Evolutionary conservation across 2,888 invertebrate species (phyloP), one percentile per base, ranked within the genome.

Genomic region (Eupithecia subumbrata): DNA sequence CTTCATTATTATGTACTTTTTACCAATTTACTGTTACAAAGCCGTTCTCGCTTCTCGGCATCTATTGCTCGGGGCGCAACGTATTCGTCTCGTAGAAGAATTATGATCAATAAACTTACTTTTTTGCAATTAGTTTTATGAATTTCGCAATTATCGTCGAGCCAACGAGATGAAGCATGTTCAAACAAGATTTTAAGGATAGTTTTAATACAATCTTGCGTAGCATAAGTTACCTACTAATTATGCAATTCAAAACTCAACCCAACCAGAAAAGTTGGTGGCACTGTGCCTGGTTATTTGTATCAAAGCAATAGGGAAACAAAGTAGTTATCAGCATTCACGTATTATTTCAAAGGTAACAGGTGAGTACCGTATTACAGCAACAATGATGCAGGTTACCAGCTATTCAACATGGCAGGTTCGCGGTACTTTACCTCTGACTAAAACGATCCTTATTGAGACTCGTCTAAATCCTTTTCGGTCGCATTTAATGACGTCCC

Each of bases 401-500:
- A 25, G 73, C 69, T 74, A 70, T 70, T 75, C 75, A 82, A 81
- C 77, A 79, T 80, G 75, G 71, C 56, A 68, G 80, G 81, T 72
- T 79, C 81, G 78, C 81, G 74, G 83, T 83, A 90, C 88, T 89
- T 90, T 89, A 88, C 90, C 84, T 84, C 82, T 85, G 84, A 85
- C 87, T 87, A 89, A 89, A 91, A 85, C 86, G 84, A 89, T 88
- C 91, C 91, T 87, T 93, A 91, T 88, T 89, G 87, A 92, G 92
- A 89, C 84, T 83, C 85, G 86, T 85, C 88, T 86, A 91, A 92
- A 91, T 89, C 93, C 92, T 91, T 92, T 92, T 93, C 82, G 90
- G 93, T 92, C 91, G 88, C 88, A 90, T 93, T 92, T 93, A 92
- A 93, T 92, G 92, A 92, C 91, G 91, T 86, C 83, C 66, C 86